Evolutionary conservation across 2,888 invertebrate species (phyloP).

Genomic region (Ophraella communa): DNA sequence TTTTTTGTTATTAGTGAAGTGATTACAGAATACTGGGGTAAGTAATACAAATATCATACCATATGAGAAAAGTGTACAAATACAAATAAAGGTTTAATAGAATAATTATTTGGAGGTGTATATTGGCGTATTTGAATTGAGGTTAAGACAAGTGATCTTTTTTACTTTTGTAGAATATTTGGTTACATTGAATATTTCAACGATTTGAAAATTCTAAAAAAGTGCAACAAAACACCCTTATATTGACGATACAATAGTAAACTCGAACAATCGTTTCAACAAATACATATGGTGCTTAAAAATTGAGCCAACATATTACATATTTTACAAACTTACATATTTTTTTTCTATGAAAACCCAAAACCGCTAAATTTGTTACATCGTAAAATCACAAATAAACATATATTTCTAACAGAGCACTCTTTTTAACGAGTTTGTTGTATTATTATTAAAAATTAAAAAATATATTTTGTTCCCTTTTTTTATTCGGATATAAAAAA

Average conservation of each 20-base stretch:
- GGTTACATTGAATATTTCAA: slow-evolving; percentile 21
- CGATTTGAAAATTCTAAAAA: slow-evolving; percentile 38
- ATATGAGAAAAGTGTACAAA: too few relatives aligned
- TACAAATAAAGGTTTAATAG: too few relatives aligned
- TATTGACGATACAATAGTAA: slow-evolving; percentile 38
- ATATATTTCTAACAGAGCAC: slow-evolving; percentile 42
- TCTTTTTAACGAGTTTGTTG: slow-evolving; percentile 6
- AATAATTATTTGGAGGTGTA: too few relatives aligned
- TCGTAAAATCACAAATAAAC: slow-evolving; percentile 49
- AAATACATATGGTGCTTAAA: slow-evolving; percentile 33
- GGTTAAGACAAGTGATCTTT: too few relatives aligned
- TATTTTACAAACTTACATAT: slow-evolving; percentile 43
- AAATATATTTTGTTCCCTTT: not conserved
- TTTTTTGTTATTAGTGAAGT: too few relatives aligned
- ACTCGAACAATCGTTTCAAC: slow-evolving; percentile 26
- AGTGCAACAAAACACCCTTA: slow-evolving; percentile 53
- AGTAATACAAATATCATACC: too few relatives aligned
- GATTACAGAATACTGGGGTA: too few relatives aligned
- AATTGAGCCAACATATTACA: slow-evolving; percentile 38
- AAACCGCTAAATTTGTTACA: slow-evolving; percentile 49
- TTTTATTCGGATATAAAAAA: slow-evolving; percentile 1
- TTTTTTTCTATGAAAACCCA: slow-evolving; percentile 47
- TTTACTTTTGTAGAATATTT: not conserved
- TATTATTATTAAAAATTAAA: not conserved
- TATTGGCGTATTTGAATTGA: too few relatives aligned